Percentiles rank a stretch among this genome's conserved stretches.
phyloP scores from a whole-genome alignment of 1,140 invertebrate genomes.

The Zaprionus ornatus region DNA sequence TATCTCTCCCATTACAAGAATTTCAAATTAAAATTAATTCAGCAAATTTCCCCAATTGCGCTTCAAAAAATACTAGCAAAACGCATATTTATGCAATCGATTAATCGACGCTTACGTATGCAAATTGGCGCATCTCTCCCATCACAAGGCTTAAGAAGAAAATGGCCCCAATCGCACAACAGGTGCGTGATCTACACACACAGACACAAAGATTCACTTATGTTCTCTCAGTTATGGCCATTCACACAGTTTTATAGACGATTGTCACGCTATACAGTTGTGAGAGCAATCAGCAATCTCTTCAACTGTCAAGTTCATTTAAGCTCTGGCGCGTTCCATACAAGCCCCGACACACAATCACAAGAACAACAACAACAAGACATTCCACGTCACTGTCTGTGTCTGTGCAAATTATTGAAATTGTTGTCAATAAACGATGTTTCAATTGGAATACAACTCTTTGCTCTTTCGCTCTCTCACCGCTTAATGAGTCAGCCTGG shows the following conservation, averaged over 20 bases:
- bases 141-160: background rate
- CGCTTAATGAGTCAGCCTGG: constrained; percentile 39
- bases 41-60: background rate
- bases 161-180: background rate
- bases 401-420: constrained; percentile 52
- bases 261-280: constrained; percentile 37
- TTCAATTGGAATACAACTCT: constrained; percentile 46
- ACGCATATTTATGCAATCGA: background rate
- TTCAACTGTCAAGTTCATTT: constrained; percentile 34
- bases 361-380: constrained; percentile 4
- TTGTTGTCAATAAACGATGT: constrained; percentile 55
- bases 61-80: background rate
- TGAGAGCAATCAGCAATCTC: constrained; percentile 31
- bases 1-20: background rate
- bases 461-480: constrained; percentile 9
- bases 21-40: too few relatives aligned
- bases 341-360: constrained; percentile 2
- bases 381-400: constrained; percentile 27
- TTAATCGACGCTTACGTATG: background rate
- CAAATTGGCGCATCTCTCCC: background rate
- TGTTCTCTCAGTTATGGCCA: constrained; percentile 5
- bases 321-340: constrained; percentile 11
- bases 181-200: background rate
- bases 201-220: background rate
- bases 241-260: background rate